These are phyloP conservation scores for western clawed frog (Xenopus tropicalis) DNA, from an alignment of 2,113 vertebrate genomes.

Conservation along the genomic window DNA sequence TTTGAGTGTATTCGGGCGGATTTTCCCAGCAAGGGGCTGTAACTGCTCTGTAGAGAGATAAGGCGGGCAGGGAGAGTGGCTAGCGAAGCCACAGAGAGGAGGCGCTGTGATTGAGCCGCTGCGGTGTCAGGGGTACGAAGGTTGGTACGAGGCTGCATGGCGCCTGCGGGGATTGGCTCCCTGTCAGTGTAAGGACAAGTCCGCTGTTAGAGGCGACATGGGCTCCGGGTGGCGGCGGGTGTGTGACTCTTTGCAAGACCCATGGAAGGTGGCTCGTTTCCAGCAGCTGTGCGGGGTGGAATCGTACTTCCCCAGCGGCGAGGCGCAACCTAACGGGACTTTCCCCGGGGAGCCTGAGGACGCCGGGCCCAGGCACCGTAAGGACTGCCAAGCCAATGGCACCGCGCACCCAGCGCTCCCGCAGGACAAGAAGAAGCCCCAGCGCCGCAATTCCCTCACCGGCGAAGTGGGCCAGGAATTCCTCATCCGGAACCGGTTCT, in stretches of 20 bases:
- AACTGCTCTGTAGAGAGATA: not conserved
- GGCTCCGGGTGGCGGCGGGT: conserved; percentile 52
- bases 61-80: not conserved
- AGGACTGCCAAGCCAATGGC: conserved; percentile 44
- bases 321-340: conserved; percentile 51
- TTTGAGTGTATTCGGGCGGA: not conserved
- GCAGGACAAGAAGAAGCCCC: conserved; percentile 54
- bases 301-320: conserved; percentile 28
- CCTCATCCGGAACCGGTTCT: conserved; percentile 71
- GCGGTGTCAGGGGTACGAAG: no score
- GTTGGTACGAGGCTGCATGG: not conserved
- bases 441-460: conserved; percentile 87
- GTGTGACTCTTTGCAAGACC: conserved; percentile 72
- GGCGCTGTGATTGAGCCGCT: not conserved
- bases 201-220: not conserved
- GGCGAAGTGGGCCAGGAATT: conserved; percentile 77
- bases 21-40: not conserved
- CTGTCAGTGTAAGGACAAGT: not conserved
- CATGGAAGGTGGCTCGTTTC: conserved; percentile 83
- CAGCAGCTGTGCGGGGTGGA: conserved; percentile 84
- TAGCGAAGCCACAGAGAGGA: not conserved
- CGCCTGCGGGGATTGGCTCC: not conserved
- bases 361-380: conserved; percentile 21
- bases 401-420: conserved; percentile 59
- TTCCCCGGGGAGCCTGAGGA: not conserved